Conservation (phyloP, 2,797 vertebrate genomes). For the Eurystomus glaucurus region DNA sequence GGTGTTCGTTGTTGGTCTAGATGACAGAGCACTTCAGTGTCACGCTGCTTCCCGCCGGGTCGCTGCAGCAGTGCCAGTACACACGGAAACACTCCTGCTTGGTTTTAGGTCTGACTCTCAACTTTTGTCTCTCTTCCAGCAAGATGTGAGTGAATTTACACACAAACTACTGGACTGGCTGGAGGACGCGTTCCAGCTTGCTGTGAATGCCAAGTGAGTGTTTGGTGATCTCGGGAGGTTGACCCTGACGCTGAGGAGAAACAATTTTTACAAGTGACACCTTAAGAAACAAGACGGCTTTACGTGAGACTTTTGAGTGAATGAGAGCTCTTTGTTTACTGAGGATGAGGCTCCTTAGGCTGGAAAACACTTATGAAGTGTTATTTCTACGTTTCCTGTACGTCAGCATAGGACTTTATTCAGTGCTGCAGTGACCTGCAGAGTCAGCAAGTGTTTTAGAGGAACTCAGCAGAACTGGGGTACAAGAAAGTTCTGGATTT, state of each 20-base stretch:
- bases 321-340: neutral
- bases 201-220: constrained; percentile 91
- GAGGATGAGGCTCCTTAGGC: neutral
- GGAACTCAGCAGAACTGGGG: neutral
- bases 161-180: constrained; percentile 98
- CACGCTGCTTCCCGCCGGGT: neutral
- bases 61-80: neutral
- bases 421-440: fast-evolving
- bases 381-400: neutral
- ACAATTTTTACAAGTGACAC: neutral
- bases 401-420: fast-evolving
- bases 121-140: constrained; percentile 74
- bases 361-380: fast-evolving
- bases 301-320: fast-evolving
- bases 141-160: constrained; percentile 99
- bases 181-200: constrained; percentile 94
- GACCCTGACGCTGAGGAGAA: neutral
- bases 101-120: fast-evolving
- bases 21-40: neutral
- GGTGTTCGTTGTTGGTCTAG: neutral
- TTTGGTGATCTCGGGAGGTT: neutral
- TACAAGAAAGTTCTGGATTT: neutral
- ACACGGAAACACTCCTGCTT: fast-evolving
- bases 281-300: neutral
- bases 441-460: neutral